Conservation (phyloP, 2,797 vertebrate species). For the Podarcis lilfordi region DNA sequence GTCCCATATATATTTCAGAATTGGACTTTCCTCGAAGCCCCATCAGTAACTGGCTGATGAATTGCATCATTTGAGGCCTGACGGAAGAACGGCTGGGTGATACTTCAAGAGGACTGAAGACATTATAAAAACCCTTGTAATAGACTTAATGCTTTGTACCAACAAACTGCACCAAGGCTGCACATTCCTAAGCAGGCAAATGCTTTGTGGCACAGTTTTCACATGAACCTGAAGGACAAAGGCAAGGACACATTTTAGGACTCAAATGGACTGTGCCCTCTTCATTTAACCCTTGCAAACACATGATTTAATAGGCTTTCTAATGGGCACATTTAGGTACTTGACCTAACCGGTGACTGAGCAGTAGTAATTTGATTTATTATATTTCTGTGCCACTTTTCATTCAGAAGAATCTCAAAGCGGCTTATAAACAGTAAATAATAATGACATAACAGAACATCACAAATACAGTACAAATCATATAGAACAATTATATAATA, state of each 20-base stretch:
- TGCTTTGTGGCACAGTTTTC: constrained; percentile 1
- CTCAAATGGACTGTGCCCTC: not conserved
- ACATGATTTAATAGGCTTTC: not conserved
- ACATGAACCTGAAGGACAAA: not conserved
- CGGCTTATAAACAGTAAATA: no score
- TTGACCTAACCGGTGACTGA: not conserved
- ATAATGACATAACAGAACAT: no score
- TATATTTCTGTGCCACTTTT: no score
- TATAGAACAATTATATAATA: no score
- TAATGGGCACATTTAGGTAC: not conserved
- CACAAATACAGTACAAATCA: no score
- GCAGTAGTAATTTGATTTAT: not conserved
- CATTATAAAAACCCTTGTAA: constrained; percentile 18
- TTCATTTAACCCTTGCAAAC: not conserved
- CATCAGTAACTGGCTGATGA: constrained; percentile 19
- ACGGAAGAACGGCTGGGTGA: not conserved
- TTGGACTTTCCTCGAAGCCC: not conserved
- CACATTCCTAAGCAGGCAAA: not conserved
- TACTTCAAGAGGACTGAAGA: constrained; percentile 29
- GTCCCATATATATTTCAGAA: constrained; percentile 19
- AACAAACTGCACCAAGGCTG: constrained; percentile 9
- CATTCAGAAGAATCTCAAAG: no score
- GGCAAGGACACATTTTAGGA: not conserved
- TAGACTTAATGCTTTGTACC: constrained; percentile 24
- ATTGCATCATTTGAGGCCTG: not conserved